Percentiles rank a stretch among this genome's conserved stretches.
Evolutionary conservation across 23 tunicate species (phyloP).

Genomic region (Diplosoma virens): DNA sequence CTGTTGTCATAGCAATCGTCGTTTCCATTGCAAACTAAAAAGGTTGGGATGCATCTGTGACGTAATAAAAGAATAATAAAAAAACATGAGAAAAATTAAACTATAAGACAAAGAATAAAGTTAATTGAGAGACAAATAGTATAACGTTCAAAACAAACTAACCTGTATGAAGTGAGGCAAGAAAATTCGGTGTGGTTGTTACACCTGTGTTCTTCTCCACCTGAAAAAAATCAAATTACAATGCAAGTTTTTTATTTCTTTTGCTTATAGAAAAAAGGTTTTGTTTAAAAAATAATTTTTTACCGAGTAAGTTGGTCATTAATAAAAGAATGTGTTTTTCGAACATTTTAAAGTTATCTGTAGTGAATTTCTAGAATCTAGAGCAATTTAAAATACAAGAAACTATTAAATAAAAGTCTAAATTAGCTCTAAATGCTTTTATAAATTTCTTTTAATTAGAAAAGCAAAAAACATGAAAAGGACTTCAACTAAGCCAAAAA

Average conservation of each 20-base stretch:
- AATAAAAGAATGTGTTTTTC: background rate
- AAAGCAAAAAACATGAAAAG: too few relatives aligned
- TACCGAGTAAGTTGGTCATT: background rate
- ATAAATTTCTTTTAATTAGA: too few relatives aligned
- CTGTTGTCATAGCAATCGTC: conserved; percentile 77
- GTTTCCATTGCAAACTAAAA: conserved; percentile 53
- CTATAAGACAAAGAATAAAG: background rate
- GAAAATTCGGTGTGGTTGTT: conserved; percentile 47
- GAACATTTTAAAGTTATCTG: too few relatives aligned
- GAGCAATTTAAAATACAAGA: too few relatives aligned
- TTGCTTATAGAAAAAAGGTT: background rate
- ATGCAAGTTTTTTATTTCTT: background rate
- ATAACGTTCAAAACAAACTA: background rate
- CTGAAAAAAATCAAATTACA: conserved; percentile 7
- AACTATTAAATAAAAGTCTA: background rate
- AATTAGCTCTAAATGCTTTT: too few relatives aligned
- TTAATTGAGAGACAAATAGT: background rate
- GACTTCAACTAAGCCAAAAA: too few relatives aligned
- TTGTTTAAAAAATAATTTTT: background rate
- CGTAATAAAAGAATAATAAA: background rate
- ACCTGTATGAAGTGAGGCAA: conserved; percentile 65
- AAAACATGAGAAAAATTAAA: too few relatives aligned
- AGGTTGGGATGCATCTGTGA: conserved; percentile 66
- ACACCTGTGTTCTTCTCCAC: conserved; percentile 32
- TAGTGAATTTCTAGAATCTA: too few relatives aligned